Percentiles rank a stretch among this genome's conserved stretches.
Conservation (phyloP, 2,113 vertebrate species). For the Bufo gargarizans region DNA sequence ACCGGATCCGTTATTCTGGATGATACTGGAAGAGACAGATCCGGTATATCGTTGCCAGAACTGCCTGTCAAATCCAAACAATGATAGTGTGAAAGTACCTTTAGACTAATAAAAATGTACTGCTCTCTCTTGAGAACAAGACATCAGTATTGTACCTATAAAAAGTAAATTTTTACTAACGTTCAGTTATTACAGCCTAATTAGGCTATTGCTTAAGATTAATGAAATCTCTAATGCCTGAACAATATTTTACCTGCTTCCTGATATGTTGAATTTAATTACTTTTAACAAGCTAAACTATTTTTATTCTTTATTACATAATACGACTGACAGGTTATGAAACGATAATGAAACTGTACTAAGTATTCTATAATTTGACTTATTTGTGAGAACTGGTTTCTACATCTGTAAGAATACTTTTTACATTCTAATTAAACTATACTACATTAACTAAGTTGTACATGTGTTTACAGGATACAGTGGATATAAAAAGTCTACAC, state of each 20-base stretch:
- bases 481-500: too few species aligned
- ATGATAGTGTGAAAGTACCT: neutral
- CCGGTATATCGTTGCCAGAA: too few species aligned
- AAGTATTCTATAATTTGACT: neutral
- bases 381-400: neutral
- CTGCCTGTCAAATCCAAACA: too few species aligned
- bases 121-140: neutral
- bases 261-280: conserved; percentile 19
- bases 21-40: too few species aligned
- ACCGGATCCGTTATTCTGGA: too few species aligned
- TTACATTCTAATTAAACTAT: neutral
- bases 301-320: conserved; percentile 11
- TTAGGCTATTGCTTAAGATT: neutral
- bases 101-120: neutral
- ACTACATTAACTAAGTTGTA: neutral
- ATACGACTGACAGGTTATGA: neutral
- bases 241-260: conserved; percentile 2
- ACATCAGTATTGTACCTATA: neutral
- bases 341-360: neutral
- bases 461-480: neutral
- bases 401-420: neutral
- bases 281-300: conserved; percentile 19
- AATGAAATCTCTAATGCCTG: neutral
- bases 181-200: conserved; percentile 4
- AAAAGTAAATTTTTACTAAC: neutral